Evolutionary conservation across 1,140 invertebrate genomes (phyloP), one percentile per base, ranked within the genome.

Genomic region (Psix sp.): DNA sequence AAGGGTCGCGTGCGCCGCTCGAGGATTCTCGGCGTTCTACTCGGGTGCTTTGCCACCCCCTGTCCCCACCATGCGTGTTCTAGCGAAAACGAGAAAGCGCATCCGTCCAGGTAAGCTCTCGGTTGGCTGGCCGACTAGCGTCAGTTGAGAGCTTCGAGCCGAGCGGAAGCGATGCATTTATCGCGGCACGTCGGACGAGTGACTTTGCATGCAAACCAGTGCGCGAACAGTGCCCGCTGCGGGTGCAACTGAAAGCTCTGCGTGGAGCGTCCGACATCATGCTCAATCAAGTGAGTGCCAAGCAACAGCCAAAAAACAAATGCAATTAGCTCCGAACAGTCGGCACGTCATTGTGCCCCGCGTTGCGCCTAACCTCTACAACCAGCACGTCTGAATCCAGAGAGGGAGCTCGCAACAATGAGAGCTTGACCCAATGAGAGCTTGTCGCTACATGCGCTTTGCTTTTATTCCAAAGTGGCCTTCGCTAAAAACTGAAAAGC

Each of bases 91-190:
- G 65, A 74, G 72, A 79, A 81, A 79, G 78, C 79, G 73, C 77
- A 77, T 79, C 75, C 68, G 70, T 76, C 67, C 73, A 68, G 63
- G 63, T 68, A 65, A 75, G 54, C 71, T 73, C 72, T 75, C 67
- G 26, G 2, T 13, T 11, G 77, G 57, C 74, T 67, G 36, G 45
- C 57, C 38, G 51, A 38, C 63, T 18, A 43, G 60, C 71, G 77
- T 59, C 82, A 84, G 83, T 84, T 79, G 82, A 82, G 80, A 84
- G 82, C 78, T 81, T 79, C 79, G 76, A 77, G 80, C 77, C 80
- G 80, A 76, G 77, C 78, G 71, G 74, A 65, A 82, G 82, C 82
- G 79, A 84, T 85, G 83, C 82, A 77, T 72, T 80, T 82, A 65
- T 72, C 43, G 49, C 68, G 62, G 26, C 35, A 45, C 65, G 51